Evolutionary conservation across 2,113 vertebrate genomes (phyloP).

Genomic region (Notarius lentiginosus): DNA sequence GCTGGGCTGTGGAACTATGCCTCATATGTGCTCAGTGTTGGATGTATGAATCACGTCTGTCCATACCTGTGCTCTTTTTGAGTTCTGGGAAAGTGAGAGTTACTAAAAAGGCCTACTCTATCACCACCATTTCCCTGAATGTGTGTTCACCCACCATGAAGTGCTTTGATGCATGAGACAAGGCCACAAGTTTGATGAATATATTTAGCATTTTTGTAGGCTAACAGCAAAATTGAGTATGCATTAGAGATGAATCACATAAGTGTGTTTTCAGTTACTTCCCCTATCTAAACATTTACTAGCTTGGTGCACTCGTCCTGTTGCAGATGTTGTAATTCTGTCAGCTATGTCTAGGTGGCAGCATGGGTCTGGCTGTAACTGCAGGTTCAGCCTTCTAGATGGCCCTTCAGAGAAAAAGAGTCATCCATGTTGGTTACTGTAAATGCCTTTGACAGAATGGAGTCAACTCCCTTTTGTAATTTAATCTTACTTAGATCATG

Average conservation of each 20-base stretch:
- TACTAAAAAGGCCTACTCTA: slow-evolving; percentile 8
- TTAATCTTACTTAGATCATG: not conserved
- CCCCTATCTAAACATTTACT: not conserved
- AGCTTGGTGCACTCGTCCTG: not conserved
- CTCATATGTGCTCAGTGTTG: slow-evolving; percentile 22
- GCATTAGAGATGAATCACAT: not conserved
- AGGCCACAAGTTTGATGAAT: not conserved
- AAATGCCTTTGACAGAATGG: not conserved
- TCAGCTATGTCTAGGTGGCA: slow-evolving; percentile 10
- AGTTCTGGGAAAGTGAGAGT: not conserved
- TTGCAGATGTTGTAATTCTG: not conserved
- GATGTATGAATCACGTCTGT: slow-evolving; percentile 37
- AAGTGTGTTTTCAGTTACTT: not conserved
- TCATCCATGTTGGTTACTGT: not conserved
- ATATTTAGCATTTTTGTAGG: not conserved
- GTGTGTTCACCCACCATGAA: not conserved
- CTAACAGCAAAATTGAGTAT: not conserved
- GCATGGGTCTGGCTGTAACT: not conserved
- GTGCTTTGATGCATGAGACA: not conserved
- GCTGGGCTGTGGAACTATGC: slow-evolving; percentile 9
- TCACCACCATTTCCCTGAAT: slow-evolving; percentile 1
- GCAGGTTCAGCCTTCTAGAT: not conserved
- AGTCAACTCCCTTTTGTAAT: not conserved
- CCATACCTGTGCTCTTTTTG: not conserved
- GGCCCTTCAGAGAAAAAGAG: not conserved